phyloP scores from a whole-genome alignment of 2,888 invertebrate species.

The Caenorhabditis sp. region DNA sequence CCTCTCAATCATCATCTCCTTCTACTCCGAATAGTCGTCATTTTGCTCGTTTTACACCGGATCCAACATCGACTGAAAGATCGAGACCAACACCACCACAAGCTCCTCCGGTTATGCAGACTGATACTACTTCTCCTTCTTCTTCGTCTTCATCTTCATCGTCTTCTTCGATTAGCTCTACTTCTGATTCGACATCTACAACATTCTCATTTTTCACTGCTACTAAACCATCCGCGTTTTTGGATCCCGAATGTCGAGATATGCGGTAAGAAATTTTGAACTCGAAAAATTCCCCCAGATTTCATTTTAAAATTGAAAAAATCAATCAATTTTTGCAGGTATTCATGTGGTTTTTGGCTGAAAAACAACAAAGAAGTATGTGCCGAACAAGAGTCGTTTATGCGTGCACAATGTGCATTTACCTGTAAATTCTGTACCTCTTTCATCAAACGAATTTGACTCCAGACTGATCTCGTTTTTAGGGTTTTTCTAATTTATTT shows the following conservation, averaged over 20 bases:
- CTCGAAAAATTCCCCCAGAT: background rate
- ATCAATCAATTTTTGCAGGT: slow-evolving; percentile 28
- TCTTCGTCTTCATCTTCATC: background rate
- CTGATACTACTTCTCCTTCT: slow-evolving; percentile 15
- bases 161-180: background rate
- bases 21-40: no score
- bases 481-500: no score
- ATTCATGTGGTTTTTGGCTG: slow-evolving; percentile 68
- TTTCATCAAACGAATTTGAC: slow-evolving; percentile 30
- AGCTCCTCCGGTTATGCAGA: slow-evolving; percentile 34
- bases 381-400: slow-evolving; percentile 60
- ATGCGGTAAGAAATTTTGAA: slow-evolving; percentile 29
- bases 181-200: slow-evolving; percentile 19
- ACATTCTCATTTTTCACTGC: slow-evolving; percentile 44
- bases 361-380: slow-evolving; percentile 59
- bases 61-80: slow-evolving; percentile 13
- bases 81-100: slow-evolving; percentile 33
- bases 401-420: slow-evolving; percentile 65
- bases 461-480: background rate
- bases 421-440: slow-evolving; percentile 59
- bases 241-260: slow-evolving; percentile 51
- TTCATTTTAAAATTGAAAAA: background rate
- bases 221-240: slow-evolving; percentile 48
- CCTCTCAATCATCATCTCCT: slow-evolving; percentile 25
- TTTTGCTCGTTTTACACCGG: slow-evolving; percentile 30